Evolutionary conservation across 2,113 vertebrate species (phyloP).

Genomic region (Equus przewalskii): DNA sequence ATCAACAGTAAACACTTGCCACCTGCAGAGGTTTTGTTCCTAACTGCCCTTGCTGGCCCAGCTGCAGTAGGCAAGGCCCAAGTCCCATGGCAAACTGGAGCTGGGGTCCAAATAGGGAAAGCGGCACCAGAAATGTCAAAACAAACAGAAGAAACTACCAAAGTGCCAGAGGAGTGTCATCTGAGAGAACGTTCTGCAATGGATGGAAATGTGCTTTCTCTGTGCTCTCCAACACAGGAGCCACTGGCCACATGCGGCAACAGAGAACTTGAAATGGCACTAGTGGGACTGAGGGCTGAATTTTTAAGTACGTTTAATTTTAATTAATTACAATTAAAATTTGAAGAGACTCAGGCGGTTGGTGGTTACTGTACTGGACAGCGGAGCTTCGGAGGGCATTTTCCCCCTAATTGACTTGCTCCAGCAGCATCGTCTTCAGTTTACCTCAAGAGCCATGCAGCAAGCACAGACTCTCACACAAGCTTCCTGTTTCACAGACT

Average conservation of each 20-base stretch:
- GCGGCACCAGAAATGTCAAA: neutral
- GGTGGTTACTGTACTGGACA: accelerated
- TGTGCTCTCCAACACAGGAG: accelerated
- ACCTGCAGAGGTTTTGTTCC: neutral
- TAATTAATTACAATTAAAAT: neutral
- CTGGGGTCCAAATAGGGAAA: neutral
- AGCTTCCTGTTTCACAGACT: neutral
- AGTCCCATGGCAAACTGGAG: neutral
- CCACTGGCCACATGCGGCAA: neutral
- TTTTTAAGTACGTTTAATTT: neutral
- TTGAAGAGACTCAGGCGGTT: neutral
- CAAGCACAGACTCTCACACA: neutral
- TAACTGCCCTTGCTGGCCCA: neutral
- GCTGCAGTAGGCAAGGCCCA: neutral
- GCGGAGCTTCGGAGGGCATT: neutral
- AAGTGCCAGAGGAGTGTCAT: neutral
- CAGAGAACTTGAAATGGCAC: neutral
- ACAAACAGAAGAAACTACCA: neutral
- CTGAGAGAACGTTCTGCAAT: neutral
- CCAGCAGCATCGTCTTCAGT: neutral
- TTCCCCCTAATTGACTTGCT: accelerated
- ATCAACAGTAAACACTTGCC: neutral
- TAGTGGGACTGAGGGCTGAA: neutral
- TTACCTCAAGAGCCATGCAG: accelerated
- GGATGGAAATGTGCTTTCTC: neutral